A percentile compares a stretch with the other conserved stretches of the same genome.
These are phyloP conservation scores for Morinoia aosen DNA, from an alignment of 2,888 invertebrate species.

Conservation along the genomic window DNA sequence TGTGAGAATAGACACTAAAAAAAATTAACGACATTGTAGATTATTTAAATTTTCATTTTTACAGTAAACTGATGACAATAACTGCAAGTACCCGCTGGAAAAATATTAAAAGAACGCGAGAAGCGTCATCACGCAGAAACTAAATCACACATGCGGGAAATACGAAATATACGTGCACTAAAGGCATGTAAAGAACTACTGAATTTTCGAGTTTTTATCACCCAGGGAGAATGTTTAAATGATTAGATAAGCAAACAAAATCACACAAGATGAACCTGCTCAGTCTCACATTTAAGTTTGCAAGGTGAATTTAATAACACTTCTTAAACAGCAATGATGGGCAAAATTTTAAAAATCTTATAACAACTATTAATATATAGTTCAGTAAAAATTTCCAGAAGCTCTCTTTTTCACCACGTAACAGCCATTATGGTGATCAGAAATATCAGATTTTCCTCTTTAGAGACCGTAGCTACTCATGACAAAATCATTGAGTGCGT, in stretches of 20 bases:
- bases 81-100: neutral
- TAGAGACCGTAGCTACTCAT: neutral
- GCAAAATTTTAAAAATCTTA: neutral
- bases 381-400: no score
- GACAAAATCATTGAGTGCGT: neutral
- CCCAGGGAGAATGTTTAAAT: neutral
- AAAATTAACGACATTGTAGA: no score
- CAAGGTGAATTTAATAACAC: neutral
- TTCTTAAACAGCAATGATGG: neutral
- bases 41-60: neutral
- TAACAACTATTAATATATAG: no score
- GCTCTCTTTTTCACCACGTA: no score
- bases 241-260: neutral
- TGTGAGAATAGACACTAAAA: no score
- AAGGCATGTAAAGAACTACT: neutral
- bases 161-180: neutral
- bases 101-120: neutral
- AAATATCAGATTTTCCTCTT: neutral
- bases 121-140: neutral
- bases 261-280: neutral
- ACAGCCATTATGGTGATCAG: no score
- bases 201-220: neutral
- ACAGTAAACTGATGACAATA: neutral
- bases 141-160: neutral
- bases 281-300: neutral